These are phyloP conservation scores for Pterois miles DNA, from an alignment of 2,797 vertebrate species.

Conservation along the genomic window DNA sequence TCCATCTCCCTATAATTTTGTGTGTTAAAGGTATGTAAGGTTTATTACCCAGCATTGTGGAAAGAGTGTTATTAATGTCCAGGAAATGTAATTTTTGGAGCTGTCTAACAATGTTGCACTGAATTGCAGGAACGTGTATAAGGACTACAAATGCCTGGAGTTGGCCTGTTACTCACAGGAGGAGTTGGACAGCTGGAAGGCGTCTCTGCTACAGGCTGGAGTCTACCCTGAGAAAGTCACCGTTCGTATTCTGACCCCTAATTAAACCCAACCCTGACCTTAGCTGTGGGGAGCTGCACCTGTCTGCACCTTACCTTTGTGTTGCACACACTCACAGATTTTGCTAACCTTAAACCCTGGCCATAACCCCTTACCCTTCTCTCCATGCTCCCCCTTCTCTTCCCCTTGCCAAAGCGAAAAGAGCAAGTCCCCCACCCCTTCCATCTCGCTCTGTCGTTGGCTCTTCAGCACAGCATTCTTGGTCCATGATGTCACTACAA, in stretches of 20 bases:
- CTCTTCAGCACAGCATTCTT: conserved; percentile 81
- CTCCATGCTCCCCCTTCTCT: conserved; percentile 55
- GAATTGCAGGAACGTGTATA: conserved; percentile 92
- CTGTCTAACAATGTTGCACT: conserved; percentile 39
- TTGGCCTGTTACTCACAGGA: conserved; percentile 91
- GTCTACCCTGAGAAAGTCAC: conserved; percentile 90
- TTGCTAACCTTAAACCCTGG: conserved; percentile 45
- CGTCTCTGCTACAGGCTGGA: conserved; percentile 91
- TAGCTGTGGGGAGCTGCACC: conserved; percentile 49
- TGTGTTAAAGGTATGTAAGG: background rate
- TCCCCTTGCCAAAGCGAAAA: conserved; percentile 55
- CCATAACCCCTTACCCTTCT: conserved; percentile 47
- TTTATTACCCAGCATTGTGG: background rate
- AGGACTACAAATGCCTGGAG: conserved; percentile 94
- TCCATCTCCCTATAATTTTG: background rate
- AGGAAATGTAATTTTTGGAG: conserved; percentile 1
- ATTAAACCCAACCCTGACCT: conserved; percentile 80
- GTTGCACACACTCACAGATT: conserved; percentile 22
- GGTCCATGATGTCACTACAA: conserved; percentile 83
- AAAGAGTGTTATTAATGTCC: conserved; percentile 8
- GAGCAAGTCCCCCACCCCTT: conserved; percentile 76
- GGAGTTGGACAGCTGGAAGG: conserved; percentile 96
- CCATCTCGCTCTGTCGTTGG: conserved; percentile 80
- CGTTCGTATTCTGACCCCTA: conserved; percentile 84
- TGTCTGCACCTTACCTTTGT: conserved; percentile 41